A percentile compares a stretch with the other conserved stretches of the same genome.
Conservation (phyloP, 2,797 vertebrate species). For the Megaceryle alcyon region DNA sequence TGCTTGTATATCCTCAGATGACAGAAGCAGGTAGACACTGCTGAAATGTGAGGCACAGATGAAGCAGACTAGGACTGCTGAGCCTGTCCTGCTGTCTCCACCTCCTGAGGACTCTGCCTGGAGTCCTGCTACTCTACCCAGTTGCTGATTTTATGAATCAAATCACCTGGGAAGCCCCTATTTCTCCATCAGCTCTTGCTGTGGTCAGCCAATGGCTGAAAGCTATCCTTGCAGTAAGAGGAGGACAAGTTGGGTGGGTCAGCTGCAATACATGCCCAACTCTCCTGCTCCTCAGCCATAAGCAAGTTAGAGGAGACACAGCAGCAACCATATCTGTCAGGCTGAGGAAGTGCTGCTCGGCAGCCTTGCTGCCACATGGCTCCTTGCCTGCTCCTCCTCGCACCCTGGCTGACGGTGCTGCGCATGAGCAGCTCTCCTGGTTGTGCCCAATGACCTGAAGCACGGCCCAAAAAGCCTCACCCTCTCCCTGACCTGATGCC, state of each 20-base stretch:
- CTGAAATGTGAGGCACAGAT: background rate
- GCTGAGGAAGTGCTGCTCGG: fast-evolving
- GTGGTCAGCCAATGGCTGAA: background rate
- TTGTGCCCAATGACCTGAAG: background rate
- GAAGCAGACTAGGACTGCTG: background rate
- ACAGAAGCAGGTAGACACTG: background rate
- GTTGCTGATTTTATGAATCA: background rate
- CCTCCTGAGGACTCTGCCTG: fast-evolving
- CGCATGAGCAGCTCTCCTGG: background rate
- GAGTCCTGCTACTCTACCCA: background rate
- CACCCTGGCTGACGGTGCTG: background rate
- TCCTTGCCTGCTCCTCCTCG: background rate
- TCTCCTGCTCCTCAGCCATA: background rate
- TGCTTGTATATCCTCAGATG: background rate
- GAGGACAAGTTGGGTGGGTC: fast-evolving
- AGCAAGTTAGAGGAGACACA: background rate
- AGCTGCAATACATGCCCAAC: fast-evolving
- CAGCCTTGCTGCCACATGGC: fast-evolving
- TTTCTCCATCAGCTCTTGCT: background rate
- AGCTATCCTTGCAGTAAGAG: background rate
- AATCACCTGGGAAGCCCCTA: background rate
- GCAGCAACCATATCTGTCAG: background rate
- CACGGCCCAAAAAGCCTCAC: background rate
- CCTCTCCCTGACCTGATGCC: background rate
- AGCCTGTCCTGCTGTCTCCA: background rate